phyloP scores from a whole-genome alignment of 2,113 vertebrate species.

The Lethenteron reissneri region DNA sequence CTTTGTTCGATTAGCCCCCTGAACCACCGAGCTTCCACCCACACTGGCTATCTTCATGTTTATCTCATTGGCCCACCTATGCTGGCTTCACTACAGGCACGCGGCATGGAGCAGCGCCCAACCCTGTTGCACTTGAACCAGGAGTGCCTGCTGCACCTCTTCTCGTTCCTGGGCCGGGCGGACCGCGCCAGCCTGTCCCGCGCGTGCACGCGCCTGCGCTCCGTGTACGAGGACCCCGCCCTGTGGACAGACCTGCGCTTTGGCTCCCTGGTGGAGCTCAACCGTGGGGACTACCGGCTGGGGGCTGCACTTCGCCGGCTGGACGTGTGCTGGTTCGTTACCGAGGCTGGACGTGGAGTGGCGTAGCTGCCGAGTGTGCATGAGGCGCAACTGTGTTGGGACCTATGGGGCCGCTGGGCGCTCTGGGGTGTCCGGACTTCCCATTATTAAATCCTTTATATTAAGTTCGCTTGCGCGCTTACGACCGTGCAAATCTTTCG shows the following conservation, averaged over 20 bases:
- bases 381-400: constrained; percentile 14
- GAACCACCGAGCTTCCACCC: no score
- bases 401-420: no score
- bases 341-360: constrained; percentile 51
- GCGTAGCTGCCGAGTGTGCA: constrained; percentile 20
- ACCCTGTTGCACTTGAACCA: constrained; percentile 21
- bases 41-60: no score
- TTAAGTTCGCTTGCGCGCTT: no score
- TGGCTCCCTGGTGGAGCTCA: constrained; percentile 42
- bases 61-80: no score
- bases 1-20: no score
- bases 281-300: constrained; percentile 49
- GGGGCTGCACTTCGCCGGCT: constrained; percentile 42
- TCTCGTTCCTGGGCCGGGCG: constrained; percentile 72
- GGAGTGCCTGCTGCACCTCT: constrained; percentile 68
- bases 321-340: constrained; percentile 64
- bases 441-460: no score
- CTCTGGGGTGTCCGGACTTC: no score
- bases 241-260: constrained; percentile 57
- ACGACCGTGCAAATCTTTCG: no score
- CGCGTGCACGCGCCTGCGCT: constrained; percentile 33
- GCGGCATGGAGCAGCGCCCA: no score
- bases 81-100: no score
- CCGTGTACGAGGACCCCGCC: constrained; percentile 44
- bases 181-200: constrained; percentile 40